Evolutionary conservation across 1,140 invertebrate species (phyloP), one percentile per base, ranked within the genome.

Genomic region (Caenorhabditis inopinata): DNA sequence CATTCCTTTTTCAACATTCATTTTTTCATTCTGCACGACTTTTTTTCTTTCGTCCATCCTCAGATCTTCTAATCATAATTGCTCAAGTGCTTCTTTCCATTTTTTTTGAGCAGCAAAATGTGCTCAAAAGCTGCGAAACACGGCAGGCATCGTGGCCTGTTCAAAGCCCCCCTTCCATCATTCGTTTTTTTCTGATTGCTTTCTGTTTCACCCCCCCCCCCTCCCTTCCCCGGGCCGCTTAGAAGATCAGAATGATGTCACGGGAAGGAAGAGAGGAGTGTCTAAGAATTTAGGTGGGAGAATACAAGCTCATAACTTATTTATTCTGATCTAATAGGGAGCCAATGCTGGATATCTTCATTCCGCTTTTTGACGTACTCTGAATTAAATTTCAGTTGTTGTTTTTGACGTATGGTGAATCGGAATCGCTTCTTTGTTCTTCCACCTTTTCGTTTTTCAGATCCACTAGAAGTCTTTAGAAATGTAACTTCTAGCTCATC

Each of bases 201-300:
- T 23, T 27, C 21, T 2, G 7, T 32, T 62, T 7, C 23, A 62
- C n/a, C n/a, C n/a, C n/a, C n/a, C n/a, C n/a, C n/a, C n/a, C n/a
- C n/a, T n/a, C n/a, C n/a, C n/a, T n/a, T n/a, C n/a, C n/a, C n/a
- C n/a, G n/a, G n/a, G n/a, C n/a, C n/a, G n/a, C 38, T 42, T 14
- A 62, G 51, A 62, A 62, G 53, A 62, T 62, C 53, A 62, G n/a
- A 62, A 62, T 62, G 53, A 62, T 62, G 53, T 62, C 53, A 62
- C 29, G 14, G 11, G 35, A 53, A 53, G 27, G 16, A 53, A 25
- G 27, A 53, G 23, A 27, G 21, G 49, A 7, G 14, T 53, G 21
- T 11, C 11, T 2, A 53, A 9, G 23, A 53, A 53, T 53, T 9
- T 62, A 62, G 53, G 53, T 62, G 35, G 53, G 27, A 62, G 53